Evolutionary conservation across 2,797 vertebrate species (phyloP), one percentile per base, ranked within the genome.

Genomic region (Onychomys arenicola): DNA sequence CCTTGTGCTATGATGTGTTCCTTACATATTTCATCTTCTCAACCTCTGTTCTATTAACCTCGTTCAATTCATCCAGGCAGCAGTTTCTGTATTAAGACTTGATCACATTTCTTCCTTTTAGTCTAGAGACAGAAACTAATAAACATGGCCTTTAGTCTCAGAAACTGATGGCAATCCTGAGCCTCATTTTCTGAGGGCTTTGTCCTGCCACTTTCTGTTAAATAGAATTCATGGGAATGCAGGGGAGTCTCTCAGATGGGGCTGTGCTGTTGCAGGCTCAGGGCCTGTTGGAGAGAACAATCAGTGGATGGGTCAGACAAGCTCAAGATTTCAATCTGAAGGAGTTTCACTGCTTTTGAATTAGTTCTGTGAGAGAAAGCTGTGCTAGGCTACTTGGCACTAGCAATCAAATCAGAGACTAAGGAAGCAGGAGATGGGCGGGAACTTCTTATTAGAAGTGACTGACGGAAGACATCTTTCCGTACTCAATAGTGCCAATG

Each of bases 161-260:
- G 75, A 94, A 82, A 52, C 34, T 0, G 8, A 89, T 67, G 65
- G 46, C 86, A 94, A 85, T 96, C 96, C 83, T 75, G 89, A 96
- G 89, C 34, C 40, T 90, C 83, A 90, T 96, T 97, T 97, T 90
- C 89, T 0, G 16, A 94, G 75, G 27, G 86, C 34, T 91, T 94
- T 95, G 76, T 95, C 86, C 92, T 96, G 96, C 76, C 95, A 91
- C 61, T 96, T 95, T 93, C 59, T 86, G 71, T 97, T 90, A 93
- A 89, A 46, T 65, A 63, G 34, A 91, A 91, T 5, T 17, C 6
- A 4, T 43, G 16, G 82, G 89, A 67, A 77, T 0, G 0, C 3
- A 71, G 32, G 1, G 21, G 6, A 43, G 37, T 40, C 2, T 0
- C 6, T 87, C 63, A 34, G 83, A 81, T 40, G 46, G 11, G 19